These are phyloP conservation scores for Lacerta bilineata DNA, from an alignment of 2,797 vertebrate species.

Conservation along the genomic window DNA sequence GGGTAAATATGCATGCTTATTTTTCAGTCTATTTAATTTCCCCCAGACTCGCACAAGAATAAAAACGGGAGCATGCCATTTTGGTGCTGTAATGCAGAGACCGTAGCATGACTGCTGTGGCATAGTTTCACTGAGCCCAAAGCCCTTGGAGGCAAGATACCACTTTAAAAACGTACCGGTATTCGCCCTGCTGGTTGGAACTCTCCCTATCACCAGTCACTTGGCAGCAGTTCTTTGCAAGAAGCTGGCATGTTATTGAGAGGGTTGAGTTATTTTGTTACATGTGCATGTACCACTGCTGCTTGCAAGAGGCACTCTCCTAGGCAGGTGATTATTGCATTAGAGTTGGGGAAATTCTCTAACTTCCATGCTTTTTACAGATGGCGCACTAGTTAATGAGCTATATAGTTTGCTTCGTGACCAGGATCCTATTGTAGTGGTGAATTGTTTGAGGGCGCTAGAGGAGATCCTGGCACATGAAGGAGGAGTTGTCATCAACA, in stretches of 20 bases:
- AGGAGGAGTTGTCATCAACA: constrained; percentile 96
- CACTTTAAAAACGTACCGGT: not conserved
- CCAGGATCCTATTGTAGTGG: constrained; percentile 93
- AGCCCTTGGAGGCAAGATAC: rapidly evolving
- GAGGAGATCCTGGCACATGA: constrained; percentile 94
- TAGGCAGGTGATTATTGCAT: not conserved
- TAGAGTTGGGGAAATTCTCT: not conserved
- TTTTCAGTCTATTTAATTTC: not conserved
- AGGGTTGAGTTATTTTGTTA: not conserved
- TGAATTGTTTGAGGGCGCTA: constrained; percentile 94
- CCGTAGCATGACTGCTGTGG: not conserved
- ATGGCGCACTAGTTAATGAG: constrained; percentile 91
- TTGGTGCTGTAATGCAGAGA: not conserved
- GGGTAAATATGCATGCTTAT: constrained; percentile 75
- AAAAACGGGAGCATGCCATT: not conserved
- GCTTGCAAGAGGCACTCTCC: not conserved
- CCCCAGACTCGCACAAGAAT: not conserved
- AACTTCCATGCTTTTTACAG: constrained; percentile 68
- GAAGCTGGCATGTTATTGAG: not conserved
- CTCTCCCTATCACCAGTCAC: not conserved
- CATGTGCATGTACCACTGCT: not conserved
- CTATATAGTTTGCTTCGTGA: constrained; percentile 94
- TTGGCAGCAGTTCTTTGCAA: not conserved
- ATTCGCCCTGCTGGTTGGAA: not conserved
- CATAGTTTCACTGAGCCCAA: rapidly evolving